These are phyloP conservation scores for Anhinga rufa DNA, from an alignment of 2,113 vertebrate genomes.

Conservation along the genomic window DNA sequence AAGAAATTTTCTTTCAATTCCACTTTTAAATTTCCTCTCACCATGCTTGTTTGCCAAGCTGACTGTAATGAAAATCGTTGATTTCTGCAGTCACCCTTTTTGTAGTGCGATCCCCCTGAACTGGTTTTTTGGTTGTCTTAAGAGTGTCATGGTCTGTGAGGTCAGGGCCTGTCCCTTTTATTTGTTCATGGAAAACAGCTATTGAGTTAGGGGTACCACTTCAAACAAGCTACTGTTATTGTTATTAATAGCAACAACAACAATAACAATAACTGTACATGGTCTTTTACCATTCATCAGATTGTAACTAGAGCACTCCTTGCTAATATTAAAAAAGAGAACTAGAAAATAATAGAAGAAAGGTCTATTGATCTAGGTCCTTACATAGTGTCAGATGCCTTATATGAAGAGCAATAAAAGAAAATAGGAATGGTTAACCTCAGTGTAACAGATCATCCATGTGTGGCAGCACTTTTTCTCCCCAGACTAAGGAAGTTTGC, in stretches of 20 bases:
- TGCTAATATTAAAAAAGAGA: neutral
- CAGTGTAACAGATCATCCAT: neutral
- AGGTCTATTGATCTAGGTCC: neutral
- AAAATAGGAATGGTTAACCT: neutral
- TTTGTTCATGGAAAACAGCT: neutral
- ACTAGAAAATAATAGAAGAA: neutral
- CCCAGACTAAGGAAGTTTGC: neutral
- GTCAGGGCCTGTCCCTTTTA: neutral
- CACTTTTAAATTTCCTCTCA: neutral
- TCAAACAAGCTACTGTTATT: neutral
- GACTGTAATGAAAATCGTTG: neutral
- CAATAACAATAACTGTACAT: neutral
- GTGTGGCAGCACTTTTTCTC: neutral
- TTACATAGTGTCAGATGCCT: neutral
- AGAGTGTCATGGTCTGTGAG: neutral
- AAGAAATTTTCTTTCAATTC: neutral
- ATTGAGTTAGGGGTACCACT: neutral
- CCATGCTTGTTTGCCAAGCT: neutral
- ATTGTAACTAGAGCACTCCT: neutral
- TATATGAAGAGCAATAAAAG: neutral
- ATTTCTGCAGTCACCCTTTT: neutral
- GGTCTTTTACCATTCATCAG: neutral
- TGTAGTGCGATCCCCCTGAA: neutral
- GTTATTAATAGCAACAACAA: neutral
- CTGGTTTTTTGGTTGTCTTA: neutral